phyloP scores from a whole-genome alignment of 2,888 invertebrate genomes.

The Hydropsyche betteni region DNA sequence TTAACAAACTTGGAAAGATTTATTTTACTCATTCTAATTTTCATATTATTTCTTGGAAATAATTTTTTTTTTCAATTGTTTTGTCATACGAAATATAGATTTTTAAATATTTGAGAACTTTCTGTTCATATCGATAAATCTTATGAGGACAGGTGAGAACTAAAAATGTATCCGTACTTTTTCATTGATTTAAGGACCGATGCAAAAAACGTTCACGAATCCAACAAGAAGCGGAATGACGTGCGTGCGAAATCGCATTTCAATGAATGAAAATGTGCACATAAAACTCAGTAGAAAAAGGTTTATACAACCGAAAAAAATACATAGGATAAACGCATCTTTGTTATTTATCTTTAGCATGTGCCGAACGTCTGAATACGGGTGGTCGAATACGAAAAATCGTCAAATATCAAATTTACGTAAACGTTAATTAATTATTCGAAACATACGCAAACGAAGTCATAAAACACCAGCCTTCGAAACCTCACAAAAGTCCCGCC shows the following conservation, averaged over 20 bases:
- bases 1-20: too few relatives aligned
- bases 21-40: too few relatives aligned
- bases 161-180: conserved; percentile 16
- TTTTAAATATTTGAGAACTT: not conserved
- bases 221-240: conserved; percentile 44
- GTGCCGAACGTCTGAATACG: conserved; percentile 41
- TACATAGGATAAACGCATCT: not conserved
- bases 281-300: conserved; percentile 41
- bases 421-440: too few relatives aligned
- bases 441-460: too few relatives aligned
- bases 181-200: conserved; percentile 43
- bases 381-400: conserved; percentile 35
- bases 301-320: conserved; percentile 9
- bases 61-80: too few relatives aligned
- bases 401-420: not conserved
- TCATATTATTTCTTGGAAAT: too few relatives aligned
- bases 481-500: too few relatives aligned
- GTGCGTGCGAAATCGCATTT: conserved; percentile 49
- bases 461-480: too few relatives aligned
- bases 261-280: conserved; percentile 49
- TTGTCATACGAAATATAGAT: too few relatives aligned
- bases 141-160: conserved; percentile 27
- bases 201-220: conserved; percentile 41
- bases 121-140: not conserved
- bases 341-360: conserved; percentile 41